These are phyloP conservation scores for Rousettus leschenaultii DNA, from an alignment of 2,113 vertebrate species.

Conservation along the genomic window DNA sequence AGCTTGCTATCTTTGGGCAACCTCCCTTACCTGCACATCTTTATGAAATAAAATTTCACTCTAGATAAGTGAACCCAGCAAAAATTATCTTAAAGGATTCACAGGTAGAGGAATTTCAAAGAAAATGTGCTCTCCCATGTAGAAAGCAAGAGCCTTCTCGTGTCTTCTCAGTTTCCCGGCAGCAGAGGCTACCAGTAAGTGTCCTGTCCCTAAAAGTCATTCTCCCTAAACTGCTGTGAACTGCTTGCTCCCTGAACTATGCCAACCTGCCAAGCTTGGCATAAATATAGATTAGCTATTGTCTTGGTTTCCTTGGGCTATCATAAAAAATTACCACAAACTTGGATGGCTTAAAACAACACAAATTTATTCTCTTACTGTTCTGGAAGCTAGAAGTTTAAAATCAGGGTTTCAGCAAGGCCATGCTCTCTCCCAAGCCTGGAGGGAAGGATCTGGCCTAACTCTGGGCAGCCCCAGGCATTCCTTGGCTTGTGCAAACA, in stretches of 20 bases:
- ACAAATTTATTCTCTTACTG: neutral
- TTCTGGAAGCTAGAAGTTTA: neutral
- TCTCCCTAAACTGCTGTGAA: neutral
- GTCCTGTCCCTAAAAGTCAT: neutral
- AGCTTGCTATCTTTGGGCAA: neutral
- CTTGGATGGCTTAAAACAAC: neutral
- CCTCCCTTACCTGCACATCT: neutral
- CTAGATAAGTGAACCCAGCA: neutral
- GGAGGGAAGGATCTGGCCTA: accelerated
- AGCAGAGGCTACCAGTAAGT: neutral
- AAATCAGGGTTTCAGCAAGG: neutral
- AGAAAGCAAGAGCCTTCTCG: neutral
- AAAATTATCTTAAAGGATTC: neutral
- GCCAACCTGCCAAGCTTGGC: neutral
- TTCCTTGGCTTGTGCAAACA: neutral
- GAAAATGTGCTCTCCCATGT: neutral
- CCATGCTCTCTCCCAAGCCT: neutral
- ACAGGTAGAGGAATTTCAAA: neutral
- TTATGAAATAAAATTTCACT: neutral
- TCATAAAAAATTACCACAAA: neutral
- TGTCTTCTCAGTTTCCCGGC: neutral
- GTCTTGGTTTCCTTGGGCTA: neutral
- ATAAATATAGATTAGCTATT: conserved; percentile 12
- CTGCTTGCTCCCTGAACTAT: neutral
- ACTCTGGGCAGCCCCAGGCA: neutral